Evolutionary conservation across 2,797 vertebrate genomes (phyloP), one percentile per base, ranked within the genome.

Genomic region (Alauda arvensis): DNA sequence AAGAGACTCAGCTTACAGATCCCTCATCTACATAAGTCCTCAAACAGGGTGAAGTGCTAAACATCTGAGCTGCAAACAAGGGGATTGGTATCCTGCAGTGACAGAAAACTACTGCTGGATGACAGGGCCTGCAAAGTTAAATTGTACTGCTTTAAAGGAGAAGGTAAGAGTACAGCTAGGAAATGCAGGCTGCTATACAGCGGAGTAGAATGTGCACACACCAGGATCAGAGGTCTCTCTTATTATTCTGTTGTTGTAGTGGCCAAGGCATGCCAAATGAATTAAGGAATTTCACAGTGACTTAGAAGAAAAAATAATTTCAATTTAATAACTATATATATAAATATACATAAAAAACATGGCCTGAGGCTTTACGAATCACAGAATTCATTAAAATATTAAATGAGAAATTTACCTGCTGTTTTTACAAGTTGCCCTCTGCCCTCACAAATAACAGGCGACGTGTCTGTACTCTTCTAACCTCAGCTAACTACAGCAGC

Each of bases 21-120:
- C 46, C 26, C 46, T 79, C 25, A 57, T 51, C 75, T 82, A 39
- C 68, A 10, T 51, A 79, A 81, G 11, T 68, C 59, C 62, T 57
- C 55, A 86, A 89, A 77, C n/a, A 61, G 23, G 24, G 17, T 28
- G 34, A 85, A 87, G 83, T 40, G 61, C 49, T 92, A 78, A 92
- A 90, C 78, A 84, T 67, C 71, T 15, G 12, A 57, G 83, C 31
- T 83, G 71, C 80, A 82, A 94, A 85, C 57, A 48, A 48, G 18
- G 15, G 46, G 53, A 76, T 24, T 70, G 85, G 55, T 84, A 62
- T 86, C 93, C 91, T 82, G 65, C 89, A 91, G 89, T 59, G 76
- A 77, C 37, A 91, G 83, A 88, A 94, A 82, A 95, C 89, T 86
- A 80, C 71, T 70, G 59, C 59, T 68, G 72, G 88, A 68, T 82